Percentiles rank a stretch among this genome's conserved stretches.
Evolutionary conservation across 2,888 invertebrate species (phyloP).

Genomic region (Eilema sororculum): DNA sequence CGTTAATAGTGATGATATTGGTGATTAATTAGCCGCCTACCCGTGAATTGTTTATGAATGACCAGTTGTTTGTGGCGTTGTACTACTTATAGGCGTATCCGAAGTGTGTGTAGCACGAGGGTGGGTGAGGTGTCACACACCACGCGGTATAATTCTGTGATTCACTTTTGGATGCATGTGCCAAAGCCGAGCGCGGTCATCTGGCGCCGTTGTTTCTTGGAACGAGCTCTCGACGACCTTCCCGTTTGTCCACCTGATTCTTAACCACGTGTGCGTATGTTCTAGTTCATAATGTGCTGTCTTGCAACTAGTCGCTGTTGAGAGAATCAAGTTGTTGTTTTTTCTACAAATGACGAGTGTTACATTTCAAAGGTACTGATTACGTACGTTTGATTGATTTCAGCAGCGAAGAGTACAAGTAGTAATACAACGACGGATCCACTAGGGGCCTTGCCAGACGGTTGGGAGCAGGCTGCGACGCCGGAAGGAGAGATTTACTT

Average conservation of each 20-base stretch:
- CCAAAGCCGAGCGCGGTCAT: constrained; percentile 57
- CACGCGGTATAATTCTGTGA: constrained; percentile 40
- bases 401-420: constrained; percentile 87
- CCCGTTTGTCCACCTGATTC: constrained; percentile 71
- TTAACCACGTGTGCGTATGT: constrained; percentile 73
- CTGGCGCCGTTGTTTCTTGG: constrained; percentile 78
- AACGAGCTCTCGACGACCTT: constrained; percentile 75
- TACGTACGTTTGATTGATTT: constrained; percentile 78
- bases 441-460: constrained; percentile 93
- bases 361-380: constrained; percentile 53
- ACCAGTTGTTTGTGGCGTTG: constrained; percentile 65
- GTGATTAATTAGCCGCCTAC: constrained; percentile 54
- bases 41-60: constrained; percentile 73
- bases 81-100: constrained; percentile 43
- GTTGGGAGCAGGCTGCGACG: constrained; percentile 95
- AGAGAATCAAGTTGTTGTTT: constrained; percentile 70
- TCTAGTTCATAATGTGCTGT: constrained; percentile 65
- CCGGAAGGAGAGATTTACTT: constrained; percentile 95
- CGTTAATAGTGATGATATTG: constrained; percentile 53
- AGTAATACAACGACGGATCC: constrained; percentile 85
- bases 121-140: constrained; percentile 31
- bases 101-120: constrained; percentile 54
- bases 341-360: constrained; percentile 49
- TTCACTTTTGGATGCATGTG: constrained; percentile 60
- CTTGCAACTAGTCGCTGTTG: constrained; percentile 85